A percentile compares a stretch with the other conserved stretches of the same genome.
phyloP scores from a whole-genome alignment of 2,797 vertebrate genomes.

The Acanthurus lineatus region DNA sequence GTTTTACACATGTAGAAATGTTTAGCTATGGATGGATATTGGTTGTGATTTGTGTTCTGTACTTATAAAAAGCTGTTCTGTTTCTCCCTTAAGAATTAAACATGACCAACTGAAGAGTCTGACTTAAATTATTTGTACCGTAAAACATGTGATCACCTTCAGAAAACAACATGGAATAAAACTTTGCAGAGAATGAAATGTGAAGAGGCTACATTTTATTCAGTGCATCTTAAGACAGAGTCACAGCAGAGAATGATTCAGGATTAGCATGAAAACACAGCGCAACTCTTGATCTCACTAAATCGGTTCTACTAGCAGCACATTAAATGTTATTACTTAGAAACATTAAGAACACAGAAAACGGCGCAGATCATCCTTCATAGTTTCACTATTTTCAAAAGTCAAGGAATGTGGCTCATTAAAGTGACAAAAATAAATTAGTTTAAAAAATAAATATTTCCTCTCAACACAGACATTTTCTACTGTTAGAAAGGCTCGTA shows the following conservation, averaged over 20 bases:
- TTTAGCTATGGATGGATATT: slow-evolving; percentile 62
- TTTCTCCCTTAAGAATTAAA: slow-evolving; percentile 71
- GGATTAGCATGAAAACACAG: slow-evolving; percentile 10
- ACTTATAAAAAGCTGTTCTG: slow-evolving; percentile 57
- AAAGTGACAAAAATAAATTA: slow-evolving; percentile 85
- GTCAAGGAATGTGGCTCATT: slow-evolving; percentile 69
- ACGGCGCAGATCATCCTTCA: slow-evolving; percentile 24
- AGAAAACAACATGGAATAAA: neutral
- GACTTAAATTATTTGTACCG: neutral
- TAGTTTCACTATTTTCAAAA: slow-evolving; percentile 23
- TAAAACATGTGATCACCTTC: neutral
- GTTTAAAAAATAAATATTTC: slow-evolving; percentile 78
- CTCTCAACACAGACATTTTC: slow-evolving; percentile 52
- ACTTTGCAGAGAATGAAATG: slow-evolving; percentile 9
- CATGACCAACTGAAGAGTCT: slow-evolving; percentile 45
- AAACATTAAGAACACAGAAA: slow-evolving; percentile 38
- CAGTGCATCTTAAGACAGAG: slow-evolving; percentile 52
- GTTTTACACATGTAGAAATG: slow-evolving; percentile 62
- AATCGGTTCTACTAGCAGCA: slow-evolving; percentile 62
- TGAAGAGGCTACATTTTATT: slow-evolving; percentile 70
- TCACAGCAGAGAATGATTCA: slow-evolving; percentile 46
- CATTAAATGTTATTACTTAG: slow-evolving; percentile 42
- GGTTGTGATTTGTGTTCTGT: slow-evolving; percentile 73
- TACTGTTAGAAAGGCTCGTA: slow-evolving; percentile 47
- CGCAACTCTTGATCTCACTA: slow-evolving; percentile 2